These are phyloP conservation scores for Psilopsiagon aurifrons DNA, from an alignment of 2,113 vertebrate species.

Conservation along the genomic window DNA sequence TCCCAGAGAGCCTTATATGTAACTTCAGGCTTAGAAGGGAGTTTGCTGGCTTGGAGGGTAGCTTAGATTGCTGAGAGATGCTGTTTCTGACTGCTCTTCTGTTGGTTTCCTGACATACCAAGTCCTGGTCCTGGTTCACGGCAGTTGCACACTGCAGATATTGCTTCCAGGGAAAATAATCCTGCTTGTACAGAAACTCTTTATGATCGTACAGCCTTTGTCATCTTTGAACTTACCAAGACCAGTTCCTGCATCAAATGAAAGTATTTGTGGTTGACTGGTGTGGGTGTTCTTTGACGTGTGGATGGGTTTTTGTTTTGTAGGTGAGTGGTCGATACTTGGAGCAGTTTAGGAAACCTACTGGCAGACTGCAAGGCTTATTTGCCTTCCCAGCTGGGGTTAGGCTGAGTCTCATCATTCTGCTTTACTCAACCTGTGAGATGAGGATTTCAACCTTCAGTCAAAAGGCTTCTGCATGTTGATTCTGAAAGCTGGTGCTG, in stretches of 20 bases:
- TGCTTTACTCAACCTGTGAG: not conserved
- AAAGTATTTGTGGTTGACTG: not conserved
- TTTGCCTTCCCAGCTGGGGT: not conserved
- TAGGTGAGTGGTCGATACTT: not conserved
- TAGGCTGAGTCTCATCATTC: not conserved
- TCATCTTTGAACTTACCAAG: not conserved
- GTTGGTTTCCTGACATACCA: not conserved
- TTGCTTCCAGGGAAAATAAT: not conserved
- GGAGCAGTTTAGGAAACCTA: not conserved
- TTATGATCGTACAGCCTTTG: not conserved
- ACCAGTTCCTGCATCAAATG: not conserved
- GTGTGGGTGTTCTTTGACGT: fast-evolving
- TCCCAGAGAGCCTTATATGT: not conserved
- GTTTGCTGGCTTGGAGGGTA: not conserved
- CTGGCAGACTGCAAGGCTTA: fast-evolving
- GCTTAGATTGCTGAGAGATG: not conserved
- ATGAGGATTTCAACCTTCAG: not conserved
- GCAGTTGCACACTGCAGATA: not conserved
- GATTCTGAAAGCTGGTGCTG: not conserved
- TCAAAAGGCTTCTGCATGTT: not conserved
- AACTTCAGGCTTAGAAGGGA: not conserved
- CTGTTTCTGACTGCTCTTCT: not conserved
- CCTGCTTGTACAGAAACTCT: not conserved
- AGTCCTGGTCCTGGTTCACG: not conserved
- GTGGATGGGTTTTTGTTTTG: not conserved